Evolutionary conservation across 2,888 invertebrate genomes (phyloP), one percentile per base, ranked within the genome.

Genomic region (Caenorhabditis panamensis): DNA sequence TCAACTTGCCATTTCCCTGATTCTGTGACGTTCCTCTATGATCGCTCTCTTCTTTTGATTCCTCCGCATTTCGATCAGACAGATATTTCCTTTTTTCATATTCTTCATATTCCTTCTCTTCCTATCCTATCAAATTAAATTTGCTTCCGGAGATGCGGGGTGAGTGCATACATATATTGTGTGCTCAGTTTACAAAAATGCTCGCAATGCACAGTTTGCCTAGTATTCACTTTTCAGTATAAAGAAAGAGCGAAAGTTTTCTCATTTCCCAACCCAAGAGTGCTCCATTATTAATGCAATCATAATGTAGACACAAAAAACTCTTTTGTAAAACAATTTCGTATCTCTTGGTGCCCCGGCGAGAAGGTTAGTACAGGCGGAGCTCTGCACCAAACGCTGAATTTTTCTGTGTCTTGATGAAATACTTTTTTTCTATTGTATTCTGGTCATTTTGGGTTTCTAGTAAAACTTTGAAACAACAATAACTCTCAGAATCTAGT

Each of bases 141-240:
- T 41, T 41, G 41, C 37, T 37, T 49, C 20, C 51, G 36, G 68
- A 36, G 59, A 26, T 13, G 6, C n/a, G 20, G 41, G 54, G 53
- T 28, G 18, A 69, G 53, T 41, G 53, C 61, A 68, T 59, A 68
- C 49, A 68, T 37, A 51, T 37, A 37, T 36, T 68, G 68, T 59
- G 68, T 68, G 59, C 68, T 49, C 68, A 59, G 54, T 68, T 59
- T 59, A 68, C 59, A 49, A 36, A 67, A 64, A 67, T 58, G 58
- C 54, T 67, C 56, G 66, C 67, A 47, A 36, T 31, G 56, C 36
- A 9, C n/a, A n/a, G 36, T 28, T 56, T 18, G 47, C 18, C 47
- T 47, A 2, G 47, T 20, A 18, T 47, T 47, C 47, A 18, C 47
- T 13, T n/a, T 64, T 44, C 49, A 47, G 44, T 62, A 41, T 9